phyloP scores from a whole-genome alignment of 2,888 invertebrate species.

The Agonum fuliginosum region DNA sequence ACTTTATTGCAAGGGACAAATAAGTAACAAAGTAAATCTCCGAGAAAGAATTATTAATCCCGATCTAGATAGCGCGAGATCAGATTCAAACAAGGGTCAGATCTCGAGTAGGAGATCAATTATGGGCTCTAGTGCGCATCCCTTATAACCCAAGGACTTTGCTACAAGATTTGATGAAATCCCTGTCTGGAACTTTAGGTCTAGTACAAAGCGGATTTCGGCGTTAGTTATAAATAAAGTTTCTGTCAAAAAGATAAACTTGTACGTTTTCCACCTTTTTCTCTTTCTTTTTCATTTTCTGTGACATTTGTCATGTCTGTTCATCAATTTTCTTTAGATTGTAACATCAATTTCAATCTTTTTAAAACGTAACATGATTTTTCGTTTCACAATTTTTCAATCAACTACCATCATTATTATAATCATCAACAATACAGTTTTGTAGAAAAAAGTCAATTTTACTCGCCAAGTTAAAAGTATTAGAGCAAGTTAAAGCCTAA shows the following conservation, averaged over 20 bases:
- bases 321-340: conserved; percentile 7
- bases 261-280: conserved; percentile 5
- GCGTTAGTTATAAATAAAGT: conserved; percentile 24
- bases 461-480: too few species aligned
- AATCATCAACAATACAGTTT: too few species aligned
- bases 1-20: too few species aligned
- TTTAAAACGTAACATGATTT: too few species aligned
- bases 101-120: conserved; percentile 14
- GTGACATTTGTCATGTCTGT: not conserved
- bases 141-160: not conserved
- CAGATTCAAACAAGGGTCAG: conserved; percentile 20
- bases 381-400: too few species aligned
- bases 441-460: too few species aligned
- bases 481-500: too few species aligned
- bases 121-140: conserved; percentile 18
- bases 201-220: conserved; percentile 17
- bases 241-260: conserved; percentile 30
- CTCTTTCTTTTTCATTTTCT: conserved; percentile 17
- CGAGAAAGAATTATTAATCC: conserved; percentile 6
- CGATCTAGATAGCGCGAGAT: conserved; percentile 19
- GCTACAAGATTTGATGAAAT: conserved; percentile 15
- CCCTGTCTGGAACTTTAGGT: not conserved
- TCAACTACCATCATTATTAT: too few species aligned
- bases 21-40: not conserved
- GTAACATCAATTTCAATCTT: not conserved